These are phyloP conservation scores for Magallana gigas DNA, from an alignment of 1,140 invertebrate genomes.

Conservation along the genomic window DNA sequence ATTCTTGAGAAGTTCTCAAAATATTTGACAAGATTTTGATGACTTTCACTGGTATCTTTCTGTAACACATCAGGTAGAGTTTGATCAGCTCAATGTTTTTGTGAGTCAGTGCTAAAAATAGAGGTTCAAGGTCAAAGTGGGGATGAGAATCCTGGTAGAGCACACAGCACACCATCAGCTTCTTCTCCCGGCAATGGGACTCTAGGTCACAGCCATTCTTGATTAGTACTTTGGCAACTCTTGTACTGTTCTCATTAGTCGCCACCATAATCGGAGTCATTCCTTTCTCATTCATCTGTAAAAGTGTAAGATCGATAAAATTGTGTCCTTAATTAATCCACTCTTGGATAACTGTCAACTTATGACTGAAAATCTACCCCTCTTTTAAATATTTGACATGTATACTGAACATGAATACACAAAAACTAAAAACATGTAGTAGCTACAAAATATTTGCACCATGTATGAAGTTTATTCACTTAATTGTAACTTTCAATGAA, in stretches of 20 bases:
- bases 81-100: conserved; percentile 72
- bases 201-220: conserved; percentile 74
- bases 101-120: conserved; percentile 75
- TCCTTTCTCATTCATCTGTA: conserved; percentile 74
- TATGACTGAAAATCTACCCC: no score
- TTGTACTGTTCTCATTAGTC: conserved; percentile 67
- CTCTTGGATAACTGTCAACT: no score
- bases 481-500: no score
- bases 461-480: no score
- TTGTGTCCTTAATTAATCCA: no score
- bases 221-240: conserved; percentile 68
- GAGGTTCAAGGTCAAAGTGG: conserved; percentile 75
- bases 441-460: no score
- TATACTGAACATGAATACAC: no score
- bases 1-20: conserved; percentile 61
- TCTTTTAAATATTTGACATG: no score
- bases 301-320: conserved; percentile 21
- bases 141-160: conserved; percentile 73
- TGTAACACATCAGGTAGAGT: conserved; percentile 71
- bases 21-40: conserved; percentile 66
- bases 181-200: conserved; percentile 66
- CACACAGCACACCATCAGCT: conserved; percentile 71
- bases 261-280: conserved; percentile 73
- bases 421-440: no score
- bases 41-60: conserved; percentile 57